phyloP scores from a whole-genome alignment of 2,113 vertebrate species.

The Steatornis caripensis region DNA sequence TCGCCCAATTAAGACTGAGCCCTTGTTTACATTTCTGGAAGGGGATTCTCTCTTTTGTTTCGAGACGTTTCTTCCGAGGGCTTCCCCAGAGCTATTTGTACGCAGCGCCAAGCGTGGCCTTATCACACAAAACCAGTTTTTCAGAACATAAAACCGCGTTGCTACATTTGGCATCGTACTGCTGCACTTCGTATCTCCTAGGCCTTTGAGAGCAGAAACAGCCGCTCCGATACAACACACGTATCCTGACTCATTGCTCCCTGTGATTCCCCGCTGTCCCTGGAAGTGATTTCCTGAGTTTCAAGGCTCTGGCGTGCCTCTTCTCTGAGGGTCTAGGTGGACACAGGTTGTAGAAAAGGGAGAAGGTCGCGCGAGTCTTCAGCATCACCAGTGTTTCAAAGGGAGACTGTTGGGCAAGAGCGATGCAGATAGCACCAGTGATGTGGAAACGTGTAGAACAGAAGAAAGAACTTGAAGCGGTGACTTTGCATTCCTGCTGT shows the following conservation, averaged over 20 bases:
- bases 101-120: neutral
- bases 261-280: neutral
- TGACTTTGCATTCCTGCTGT: neutral
- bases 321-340: neutral
- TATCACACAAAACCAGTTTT: neutral
- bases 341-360: neutral
- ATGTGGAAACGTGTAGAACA: neutral
- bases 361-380: neutral
- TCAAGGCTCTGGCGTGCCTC: neutral
- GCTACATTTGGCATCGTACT: neutral
- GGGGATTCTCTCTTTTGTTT: neutral
- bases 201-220: neutral
- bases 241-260: rapidly evolving
- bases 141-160: neutral
- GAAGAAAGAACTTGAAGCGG: neutral
- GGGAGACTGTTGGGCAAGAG: neutral
- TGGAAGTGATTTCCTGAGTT: neutral
- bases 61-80: neutral
- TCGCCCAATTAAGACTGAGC: neutral
- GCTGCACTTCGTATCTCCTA: neutral
- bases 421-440: neutral
- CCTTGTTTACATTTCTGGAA: neutral
- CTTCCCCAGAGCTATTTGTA: neutral
- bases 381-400: neutral
- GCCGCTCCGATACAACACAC: rapidly evolving